Percentiles rank a stretch among this genome's conserved stretches.
phyloP scores from a whole-genome alignment of 2,113 vertebrate genomes.

The Alethe diademata region DNA sequence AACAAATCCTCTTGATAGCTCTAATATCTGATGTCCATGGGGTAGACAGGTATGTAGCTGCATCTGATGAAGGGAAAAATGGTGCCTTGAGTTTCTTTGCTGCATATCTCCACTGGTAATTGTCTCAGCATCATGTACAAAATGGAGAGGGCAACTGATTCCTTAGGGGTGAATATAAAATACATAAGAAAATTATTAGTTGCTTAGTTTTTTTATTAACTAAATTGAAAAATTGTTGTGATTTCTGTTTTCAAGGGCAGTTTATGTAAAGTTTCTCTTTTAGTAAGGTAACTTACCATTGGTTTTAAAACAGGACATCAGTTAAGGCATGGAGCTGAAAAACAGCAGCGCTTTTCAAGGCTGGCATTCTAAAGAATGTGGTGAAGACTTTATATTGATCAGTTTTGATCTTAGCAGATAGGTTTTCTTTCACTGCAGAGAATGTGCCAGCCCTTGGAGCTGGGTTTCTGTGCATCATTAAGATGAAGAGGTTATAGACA shows the following conservation, averaged over 20 bases:
- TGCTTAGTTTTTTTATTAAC: background rate
- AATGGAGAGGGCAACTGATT: background rate
- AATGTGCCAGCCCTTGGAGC: background rate
- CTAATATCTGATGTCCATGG: background rate
- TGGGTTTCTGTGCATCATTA: background rate
- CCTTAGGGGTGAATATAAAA: background rate
- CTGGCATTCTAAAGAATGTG: background rate
- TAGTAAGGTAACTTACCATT: background rate
- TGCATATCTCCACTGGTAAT: background rate
- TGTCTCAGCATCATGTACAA: background rate
- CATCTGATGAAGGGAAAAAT: background rate
- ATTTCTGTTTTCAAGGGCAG: background rate
- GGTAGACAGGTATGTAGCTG: background rate
- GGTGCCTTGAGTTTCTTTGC: background rate
- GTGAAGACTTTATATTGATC: background rate
- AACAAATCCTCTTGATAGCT: background rate
- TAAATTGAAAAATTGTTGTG: background rate
- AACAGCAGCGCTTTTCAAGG: background rate
- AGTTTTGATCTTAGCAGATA: background rate
- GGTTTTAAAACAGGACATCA: background rate
- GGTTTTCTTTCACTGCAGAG: background rate
- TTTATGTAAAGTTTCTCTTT: background rate
- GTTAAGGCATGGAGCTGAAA: background rate
- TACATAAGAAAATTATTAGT: background rate
- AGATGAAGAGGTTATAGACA: background rate